Evolutionary conservation across 2,888 invertebrate genomes (phyloP).

Genomic region (Drosophila borealis): DNA sequence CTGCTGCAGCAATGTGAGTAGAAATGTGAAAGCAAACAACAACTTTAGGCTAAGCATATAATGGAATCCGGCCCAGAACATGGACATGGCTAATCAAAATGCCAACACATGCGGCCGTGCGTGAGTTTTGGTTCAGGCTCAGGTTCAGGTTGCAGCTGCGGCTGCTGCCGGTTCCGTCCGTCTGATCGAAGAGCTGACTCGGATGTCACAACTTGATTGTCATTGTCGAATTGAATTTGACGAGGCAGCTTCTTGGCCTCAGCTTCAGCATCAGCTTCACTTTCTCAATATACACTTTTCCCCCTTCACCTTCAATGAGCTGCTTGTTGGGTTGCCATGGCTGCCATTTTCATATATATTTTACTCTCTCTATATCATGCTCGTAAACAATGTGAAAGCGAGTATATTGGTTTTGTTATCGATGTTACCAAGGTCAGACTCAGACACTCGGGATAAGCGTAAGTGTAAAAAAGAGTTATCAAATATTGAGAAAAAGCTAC

Average conservation of each 20-base stretch:
- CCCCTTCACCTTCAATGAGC: background rate
- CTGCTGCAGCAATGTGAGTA: conserved; percentile 80
- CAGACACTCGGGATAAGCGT: no score
- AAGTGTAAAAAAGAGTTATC: no score
- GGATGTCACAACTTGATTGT: conserved; percentile 76
- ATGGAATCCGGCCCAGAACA: conserved; percentile 19
- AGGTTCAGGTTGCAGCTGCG: no score
- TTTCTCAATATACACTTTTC: conserved; percentile 6
- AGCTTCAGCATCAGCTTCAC: conserved; percentile 5
- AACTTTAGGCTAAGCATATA: conserved; percentile 42
- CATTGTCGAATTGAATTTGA: conserved; percentile 77
- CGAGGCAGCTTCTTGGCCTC: conserved; percentile 51
- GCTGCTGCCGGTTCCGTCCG: no score
- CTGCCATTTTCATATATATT: conserved; percentile 23
- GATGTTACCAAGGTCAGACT: no score
- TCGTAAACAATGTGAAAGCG: background rate
- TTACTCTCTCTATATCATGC: conserved; percentile 1
- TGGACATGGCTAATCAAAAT: conserved; percentile 64
- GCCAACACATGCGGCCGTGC: conserved; percentile 40
- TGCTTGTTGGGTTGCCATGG: conserved; percentile 22
- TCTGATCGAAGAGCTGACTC: conserved; percentile 23
- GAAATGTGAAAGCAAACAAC: conserved; percentile 49
- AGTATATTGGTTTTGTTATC: background rate
- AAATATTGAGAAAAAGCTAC: no score
- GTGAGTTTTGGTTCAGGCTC: background rate